Base-by-base conservation (phyloP, 1,140 invertebrate species). In the Macrocentrus cingulum region DNA sequence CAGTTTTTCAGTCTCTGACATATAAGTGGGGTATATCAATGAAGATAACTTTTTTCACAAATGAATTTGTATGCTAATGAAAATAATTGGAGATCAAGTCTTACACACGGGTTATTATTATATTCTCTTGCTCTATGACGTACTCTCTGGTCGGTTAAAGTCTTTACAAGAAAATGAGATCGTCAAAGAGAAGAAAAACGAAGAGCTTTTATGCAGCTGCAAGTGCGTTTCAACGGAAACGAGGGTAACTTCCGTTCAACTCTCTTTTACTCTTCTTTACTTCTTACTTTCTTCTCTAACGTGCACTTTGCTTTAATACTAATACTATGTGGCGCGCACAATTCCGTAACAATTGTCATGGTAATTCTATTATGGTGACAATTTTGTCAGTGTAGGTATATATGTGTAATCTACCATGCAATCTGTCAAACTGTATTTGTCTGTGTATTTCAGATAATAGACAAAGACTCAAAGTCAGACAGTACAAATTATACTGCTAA, bases 331-430 rank as follows among this genome's bases (percentile, higher is more conserved):
- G 36, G 41, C 44, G 11, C 63, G 41, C 54, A 57, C 62, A 39
- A 50, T 62, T 58, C 60, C 34, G 19, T 58, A 61, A 60, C 41
- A 16, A 39, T 64, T 61, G 61, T 59, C 56, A 56, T 54, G 58
- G 56, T 61, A 65, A 65, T 65, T 58, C 55, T 61, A 57, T 65
- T 65, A 62, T n/a, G n/a, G n/a, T n/a, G n/a, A n/a, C n/a, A n/a
- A n/a, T n/a, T n/a, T n/a, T n/a, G n/a, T n/a, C n/a, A n/a, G n/a
- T n/a, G n/a, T n/a, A n/a, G n/a, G n/a, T n/a, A n/a, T n/a, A n/a
- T n/a, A n/a, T n/a, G n/a, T n/a, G n/a, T n/a, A n/a, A n/a, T n/a
- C n/a, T n/a, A n/a, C n/a, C n/a, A n/a, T n/a, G n/a, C n/a, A n/a
- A n/a, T n/a, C n/a, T n/a, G n/a, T n/a, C n/a, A n/a, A n/a, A n/a